Conservation (phyloP, 1,140 invertebrate species). For the Pogonomyrmex barbatus region DNA sequence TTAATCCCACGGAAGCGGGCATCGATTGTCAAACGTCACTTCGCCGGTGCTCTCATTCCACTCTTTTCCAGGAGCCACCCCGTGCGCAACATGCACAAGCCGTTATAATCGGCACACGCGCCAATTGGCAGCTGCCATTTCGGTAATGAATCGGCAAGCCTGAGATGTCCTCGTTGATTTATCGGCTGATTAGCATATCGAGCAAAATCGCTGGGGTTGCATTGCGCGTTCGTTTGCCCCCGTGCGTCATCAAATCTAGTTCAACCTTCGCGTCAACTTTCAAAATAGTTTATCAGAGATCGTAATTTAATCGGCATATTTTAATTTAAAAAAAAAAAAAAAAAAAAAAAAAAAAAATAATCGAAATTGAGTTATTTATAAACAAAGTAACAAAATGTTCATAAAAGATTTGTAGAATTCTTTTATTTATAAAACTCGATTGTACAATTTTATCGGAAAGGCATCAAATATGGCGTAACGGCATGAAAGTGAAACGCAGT, state of each 20-base stretch:
- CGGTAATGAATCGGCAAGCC: conserved; percentile 71
- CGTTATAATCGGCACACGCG: conserved; percentile 70
- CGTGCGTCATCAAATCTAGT: conserved; percentile 41
- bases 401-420: neutral
- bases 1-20: conserved; percentile 53
- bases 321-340: too few relatives aligned
- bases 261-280: neutral
- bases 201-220: conserved; percentile 53
- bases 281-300: neutral
- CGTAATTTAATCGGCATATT: neutral
- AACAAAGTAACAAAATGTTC: neutral
- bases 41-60: conserved; percentile 34
- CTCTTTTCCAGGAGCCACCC: conserved; percentile 34
- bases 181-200: conserved; percentile 75
- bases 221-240: neutral
- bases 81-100: conserved; percentile 1
- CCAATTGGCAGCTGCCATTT: conserved; percentile 77
- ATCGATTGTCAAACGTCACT: conserved; percentile 58
- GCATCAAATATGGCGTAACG: neutral
- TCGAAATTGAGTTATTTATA: neutral
- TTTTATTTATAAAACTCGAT: neutral
- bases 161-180: conserved; percentile 73
- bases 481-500: neutral
- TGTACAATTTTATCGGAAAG: neutral
- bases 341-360: neutral